Conservation (phyloP, 2,888 invertebrate genomes). For the Sminthurinus aureus region DNA sequence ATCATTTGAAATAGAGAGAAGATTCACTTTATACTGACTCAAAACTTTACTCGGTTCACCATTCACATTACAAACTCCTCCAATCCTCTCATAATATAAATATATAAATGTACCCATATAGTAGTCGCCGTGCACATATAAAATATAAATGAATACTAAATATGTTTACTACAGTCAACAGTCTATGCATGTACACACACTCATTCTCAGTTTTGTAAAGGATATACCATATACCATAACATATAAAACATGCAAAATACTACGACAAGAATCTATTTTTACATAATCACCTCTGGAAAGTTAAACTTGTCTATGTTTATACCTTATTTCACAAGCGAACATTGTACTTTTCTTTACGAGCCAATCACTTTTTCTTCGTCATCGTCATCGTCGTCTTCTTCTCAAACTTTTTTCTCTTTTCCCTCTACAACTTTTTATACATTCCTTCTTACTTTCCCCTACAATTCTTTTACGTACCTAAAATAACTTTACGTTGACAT, state of each 20-base stretch:
- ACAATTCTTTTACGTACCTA: background rate
- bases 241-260: too few relatives aligned
- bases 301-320: constrained; percentile 27
- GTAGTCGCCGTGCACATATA: too few relatives aligned
- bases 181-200: background rate
- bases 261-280: constrained; percentile 31
- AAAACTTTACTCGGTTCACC: too few relatives aligned
- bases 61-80: too few relatives aligned
- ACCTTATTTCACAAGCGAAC: constrained; percentile 14
- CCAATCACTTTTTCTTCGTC: constrained; percentile 10
- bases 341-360: constrained; percentile 15
- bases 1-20: too few relatives aligned
- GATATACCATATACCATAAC: too few relatives aligned
- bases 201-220: background rate
- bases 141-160: too few relatives aligned
- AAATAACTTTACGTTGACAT: constrained; percentile 10
- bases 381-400: background rate
- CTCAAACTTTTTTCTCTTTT: background rate
- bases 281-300: constrained; percentile 22
- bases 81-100: too few relatives aligned
- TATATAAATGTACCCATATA: too few relatives aligned
- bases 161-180: background rate
- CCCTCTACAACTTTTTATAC: background rate
- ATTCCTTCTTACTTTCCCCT: background rate
- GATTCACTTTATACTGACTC: too few relatives aligned